Conservation (phyloP, 1,140 invertebrate genomes). For the Kradibia gibbosae region DNA sequence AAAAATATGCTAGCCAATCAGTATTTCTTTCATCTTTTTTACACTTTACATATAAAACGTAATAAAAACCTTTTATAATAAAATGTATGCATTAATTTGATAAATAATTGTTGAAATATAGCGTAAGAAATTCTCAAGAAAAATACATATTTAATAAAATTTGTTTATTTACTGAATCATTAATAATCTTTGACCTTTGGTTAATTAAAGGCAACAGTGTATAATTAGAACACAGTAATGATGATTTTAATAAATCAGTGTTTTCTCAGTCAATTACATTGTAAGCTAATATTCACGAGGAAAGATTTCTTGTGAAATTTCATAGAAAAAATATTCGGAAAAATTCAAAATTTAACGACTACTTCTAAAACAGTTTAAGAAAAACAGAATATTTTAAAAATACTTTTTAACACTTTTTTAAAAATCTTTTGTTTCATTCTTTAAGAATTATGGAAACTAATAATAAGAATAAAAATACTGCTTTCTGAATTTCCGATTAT, state of each 20-base stretch:
- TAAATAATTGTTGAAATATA: neutral
- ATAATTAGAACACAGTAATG: neutral
- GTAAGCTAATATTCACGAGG: neutral
- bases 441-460: no score
- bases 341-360: neutral
- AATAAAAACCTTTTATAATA: neutral
- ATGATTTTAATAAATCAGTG: slow-evolving; percentile 1
- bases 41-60: neutral
- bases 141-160: neutral
- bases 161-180: neutral
- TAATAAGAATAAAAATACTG: no score
- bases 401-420: neutral
- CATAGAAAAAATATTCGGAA: neutral
- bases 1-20: neutral
- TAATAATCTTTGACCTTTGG: neutral
- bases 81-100: no score
- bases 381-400: neutral
- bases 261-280: neutral
- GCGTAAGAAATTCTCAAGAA: neutral
- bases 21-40: neutral
- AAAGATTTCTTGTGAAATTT: neutral
- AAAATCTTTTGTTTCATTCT: no score
- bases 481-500: no score
- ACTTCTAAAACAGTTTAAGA: neutral
- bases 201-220: neutral